Base-by-base conservation (phyloP, 2,888 invertebrate genomes). In the Sesamia inferens region DNA sequence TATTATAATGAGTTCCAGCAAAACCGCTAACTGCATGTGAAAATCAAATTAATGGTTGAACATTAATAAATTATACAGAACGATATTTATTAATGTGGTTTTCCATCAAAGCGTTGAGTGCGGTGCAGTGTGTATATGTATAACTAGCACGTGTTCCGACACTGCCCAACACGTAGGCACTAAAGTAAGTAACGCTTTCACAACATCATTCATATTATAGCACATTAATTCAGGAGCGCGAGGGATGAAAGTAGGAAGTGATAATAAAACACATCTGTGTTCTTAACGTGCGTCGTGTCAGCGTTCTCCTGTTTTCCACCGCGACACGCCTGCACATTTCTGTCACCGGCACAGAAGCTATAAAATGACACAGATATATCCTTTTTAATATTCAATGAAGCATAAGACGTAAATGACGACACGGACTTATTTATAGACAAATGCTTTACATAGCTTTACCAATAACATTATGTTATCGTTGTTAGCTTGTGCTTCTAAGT, bases 251-350 rank as follows among this genome's bases (percentile, higher is more conserved):
- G 51, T 83, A 82, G 87, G 87, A 84, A 87, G 85, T 82, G 89
- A 90, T 90, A 90, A 89, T 91, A 94, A 94, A 94, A 92, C 89
- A 90, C 93, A 93, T 92, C 90, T 93, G 92, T 88, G 89, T 85
- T 78, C 84, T 84, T 85, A 83, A 82, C 82, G 76, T 81, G 81
- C 75, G 81, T 79, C 79, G 71, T 76, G 85, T 86, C 81, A 82
- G 82, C 87, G 75, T 83, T 88, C 88, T 82, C 85, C 65, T 70
- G 24, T 64, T 54, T 31, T 55, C 74, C 51, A 63, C 61, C 31
- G 22, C 76, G 65, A n/a, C 39, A 11, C 2, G 31, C 57, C 70
- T 55, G 14, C 75, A 69, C 72, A 66, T 76, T 77, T 73, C 68
- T 72, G 75, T 81, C 79, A 65, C 67, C 54, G 62, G 73, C 64